Evolutionary conservation across 2,888 invertebrate genomes (phyloP), one percentile per base, ranked within the genome.

Genomic region (Chloromyia formosa): DNA sequence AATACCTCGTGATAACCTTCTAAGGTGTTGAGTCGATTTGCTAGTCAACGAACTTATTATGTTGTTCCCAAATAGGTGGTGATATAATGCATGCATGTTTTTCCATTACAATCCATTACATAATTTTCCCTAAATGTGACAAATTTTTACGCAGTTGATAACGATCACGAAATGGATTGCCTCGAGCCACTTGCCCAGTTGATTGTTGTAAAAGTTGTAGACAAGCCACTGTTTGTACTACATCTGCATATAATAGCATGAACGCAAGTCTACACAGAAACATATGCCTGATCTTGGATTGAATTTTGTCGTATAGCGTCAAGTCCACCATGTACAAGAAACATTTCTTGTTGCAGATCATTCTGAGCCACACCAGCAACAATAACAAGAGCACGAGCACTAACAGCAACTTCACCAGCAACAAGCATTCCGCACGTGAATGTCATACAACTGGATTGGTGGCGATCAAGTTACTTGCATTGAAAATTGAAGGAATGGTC

Each of bases 381-480:
- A 14, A 10, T 12, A 23, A 22, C 23, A 22, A 27, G 14, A 60
- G 60, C 23, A 1, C 27, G 23, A 23, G 60, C 42, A 62, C n/a
- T 14, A 40, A n/a, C 20, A 42, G 12, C 3, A 40, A 16, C 12
- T 27, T 20, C 61, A 61, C 1, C 49, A 49, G 10, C n/a, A 22
- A 49, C 35, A 49, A 22, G 45, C 45, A 66, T 66, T 66, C 45
- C 45, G 66, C 66, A 66, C 66, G 66, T 23, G 66, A 66, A 49
- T 66, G 66, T 66, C 66, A 45, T 22, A 66, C 14, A 49, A 66
- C 49, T 49, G 23, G 45, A 66, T 23, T 35, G 9, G 18, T 40
- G 9, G 40, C 14, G 66, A 22, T 66, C 22, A 14, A 45, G 49
- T 40, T 16, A 42, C 40, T 62, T 62, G 40, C 62, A 62, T 40